A percentile compares a stretch with the other conserved stretches of the same genome.
These are phyloP conservation scores for Schizaphis graminum DNA, from an alignment of 2,888 invertebrate species.

Conservation along the genomic window DNA sequence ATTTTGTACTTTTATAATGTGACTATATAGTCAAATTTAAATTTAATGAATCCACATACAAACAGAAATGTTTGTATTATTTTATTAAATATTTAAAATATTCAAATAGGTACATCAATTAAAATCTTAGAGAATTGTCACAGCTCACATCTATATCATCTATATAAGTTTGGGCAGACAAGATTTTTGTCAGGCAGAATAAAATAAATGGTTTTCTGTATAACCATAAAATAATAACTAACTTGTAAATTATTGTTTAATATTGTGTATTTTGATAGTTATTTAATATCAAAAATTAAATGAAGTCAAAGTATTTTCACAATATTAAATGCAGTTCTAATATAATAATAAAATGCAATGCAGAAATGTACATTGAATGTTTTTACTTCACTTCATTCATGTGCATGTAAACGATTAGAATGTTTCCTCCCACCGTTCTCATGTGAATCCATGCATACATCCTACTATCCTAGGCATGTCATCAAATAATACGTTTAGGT, in stretches of 20 bases:
- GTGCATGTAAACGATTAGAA: slow-evolving; percentile 55
- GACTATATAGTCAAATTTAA: neutral
- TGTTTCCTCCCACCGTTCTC: slow-evolving; percentile 47
- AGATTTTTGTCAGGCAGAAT: neutral
- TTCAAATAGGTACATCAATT: neutral
- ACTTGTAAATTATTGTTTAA: neutral
- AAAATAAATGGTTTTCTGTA: neutral
- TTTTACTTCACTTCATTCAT: slow-evolving; percentile 53
- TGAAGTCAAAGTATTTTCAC: slow-evolving; percentile 23
- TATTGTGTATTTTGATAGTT: neutral
- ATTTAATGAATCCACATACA: neutral
- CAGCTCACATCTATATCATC: no score
- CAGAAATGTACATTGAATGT: slow-evolving; percentile 32
- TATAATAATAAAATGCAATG: slow-evolving; percentile 38
- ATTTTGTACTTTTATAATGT: neutral
- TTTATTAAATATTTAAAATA: neutral
- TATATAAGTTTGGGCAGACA: neutral
- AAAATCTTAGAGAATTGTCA: neutral
- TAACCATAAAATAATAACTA: neutral
- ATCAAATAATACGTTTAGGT: slow-evolving; percentile 32
- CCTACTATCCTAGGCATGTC: slow-evolving; percentile 37
- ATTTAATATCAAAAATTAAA: slow-evolving; percentile 2
- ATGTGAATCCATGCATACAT: slow-evolving; percentile 64
- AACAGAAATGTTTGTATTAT: neutral
- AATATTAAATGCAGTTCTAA: slow-evolving; percentile 16